Evolutionary conservation across 1,140 invertebrate genomes (phyloP).

Genomic region (Drosophila melanica): DNA sequence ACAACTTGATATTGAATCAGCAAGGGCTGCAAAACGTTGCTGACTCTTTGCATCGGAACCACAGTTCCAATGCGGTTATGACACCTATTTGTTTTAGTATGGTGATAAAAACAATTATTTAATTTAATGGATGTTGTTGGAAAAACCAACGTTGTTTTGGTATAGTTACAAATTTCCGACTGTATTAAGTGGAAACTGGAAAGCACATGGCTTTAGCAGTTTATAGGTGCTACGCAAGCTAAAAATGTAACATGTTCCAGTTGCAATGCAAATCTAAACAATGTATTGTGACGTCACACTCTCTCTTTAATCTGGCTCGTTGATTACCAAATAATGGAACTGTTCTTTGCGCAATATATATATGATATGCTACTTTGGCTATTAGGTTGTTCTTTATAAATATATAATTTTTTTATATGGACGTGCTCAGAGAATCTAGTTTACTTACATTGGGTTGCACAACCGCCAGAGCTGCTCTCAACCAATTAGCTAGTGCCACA

Average conservation of each 20-base stretch:
- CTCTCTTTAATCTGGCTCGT: too few species aligned
- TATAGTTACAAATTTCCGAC: too few species aligned
- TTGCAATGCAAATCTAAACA: too few species aligned
- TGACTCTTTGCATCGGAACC: conserved; percentile 1
- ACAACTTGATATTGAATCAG: conserved; percentile 29
- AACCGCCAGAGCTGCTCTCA: conserved; percentile 2
- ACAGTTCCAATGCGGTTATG: neutral
- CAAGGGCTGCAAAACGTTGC: conserved; percentile 27
- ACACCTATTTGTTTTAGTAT: conserved; percentile 7
- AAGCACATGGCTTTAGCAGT: too few species aligned
- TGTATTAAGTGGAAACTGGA: too few species aligned
- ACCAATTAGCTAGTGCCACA: conserved; percentile 6
- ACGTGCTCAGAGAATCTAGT: neutral
- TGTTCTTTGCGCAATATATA: too few species aligned
- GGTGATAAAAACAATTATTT: neutral
- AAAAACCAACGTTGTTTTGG: neutral
- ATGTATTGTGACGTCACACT: too few species aligned
- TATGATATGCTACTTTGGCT: too few species aligned
- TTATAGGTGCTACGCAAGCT: too few species aligned
- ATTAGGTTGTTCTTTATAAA: neutral
- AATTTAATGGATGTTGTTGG: neutral
- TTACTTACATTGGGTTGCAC: conserved; percentile 30
- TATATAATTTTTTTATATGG: neutral
- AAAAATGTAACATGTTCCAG: too few species aligned
- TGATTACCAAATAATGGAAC: too few species aligned